Evolutionary conservation across 2,113 vertebrate species (phyloP).

Genomic region (Lasiurus borealis): DNA sequence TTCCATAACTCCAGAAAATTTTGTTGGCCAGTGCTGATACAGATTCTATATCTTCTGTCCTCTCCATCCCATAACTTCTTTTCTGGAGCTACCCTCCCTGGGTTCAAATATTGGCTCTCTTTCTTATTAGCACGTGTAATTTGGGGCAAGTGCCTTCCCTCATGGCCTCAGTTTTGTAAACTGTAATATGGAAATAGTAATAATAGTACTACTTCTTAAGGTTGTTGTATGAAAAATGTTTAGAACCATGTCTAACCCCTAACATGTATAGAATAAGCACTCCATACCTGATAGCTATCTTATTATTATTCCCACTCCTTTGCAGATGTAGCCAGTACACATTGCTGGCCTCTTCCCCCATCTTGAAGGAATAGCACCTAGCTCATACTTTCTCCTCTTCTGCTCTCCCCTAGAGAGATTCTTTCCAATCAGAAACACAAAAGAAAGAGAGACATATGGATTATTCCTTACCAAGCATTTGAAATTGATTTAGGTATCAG

Average conservation of each 20-base stretch:
- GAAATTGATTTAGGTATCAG: neutral
- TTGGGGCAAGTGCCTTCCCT: neutral
- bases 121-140: neutral
- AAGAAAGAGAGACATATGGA: neutral
- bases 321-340: neutral
- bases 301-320: neutral
- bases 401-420: neutral
- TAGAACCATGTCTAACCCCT: neutral
- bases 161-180: conserved; percentile 47
- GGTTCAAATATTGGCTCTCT: conserved; percentile 26
- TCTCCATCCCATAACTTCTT: neutral
- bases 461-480: conserved; percentile 8
- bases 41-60: neutral
- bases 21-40: neutral
- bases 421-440: neutral
- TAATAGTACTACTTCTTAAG: neutral
- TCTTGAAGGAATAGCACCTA: neutral
- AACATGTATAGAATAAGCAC: neutral
- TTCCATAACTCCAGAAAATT: conserved; percentile 10
- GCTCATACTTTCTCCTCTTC: neutral
- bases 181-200: neutral
- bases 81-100: conserved; percentile 7
- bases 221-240: neutral
- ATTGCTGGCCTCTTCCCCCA: neutral
- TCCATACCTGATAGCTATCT: neutral